phyloP scores from a whole-genome alignment of 2,888 invertebrate genomes.

The Caenorhabditis sulstoni region DNA sequence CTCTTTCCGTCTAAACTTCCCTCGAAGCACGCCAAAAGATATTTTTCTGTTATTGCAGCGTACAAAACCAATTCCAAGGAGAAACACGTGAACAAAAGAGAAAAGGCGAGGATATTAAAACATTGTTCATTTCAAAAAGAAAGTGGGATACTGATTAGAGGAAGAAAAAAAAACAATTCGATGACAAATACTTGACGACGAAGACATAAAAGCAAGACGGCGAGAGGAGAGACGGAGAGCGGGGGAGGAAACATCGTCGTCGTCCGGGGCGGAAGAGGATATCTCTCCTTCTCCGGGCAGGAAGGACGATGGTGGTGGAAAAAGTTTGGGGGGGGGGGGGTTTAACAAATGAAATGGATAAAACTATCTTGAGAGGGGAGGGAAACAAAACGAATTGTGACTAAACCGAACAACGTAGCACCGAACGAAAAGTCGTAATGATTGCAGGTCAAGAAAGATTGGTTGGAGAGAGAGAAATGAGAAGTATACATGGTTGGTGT shows the following conservation, averaged over 20 bases:
- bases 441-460: slow-evolving; percentile 16
- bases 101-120: slow-evolving; percentile 4
- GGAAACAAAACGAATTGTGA: slow-evolving; percentile 9
- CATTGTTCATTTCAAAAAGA: not conserved
- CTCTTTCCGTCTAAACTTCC: not conserved
- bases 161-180: slow-evolving; percentile 2
- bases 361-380: slow-evolving; percentile 6
- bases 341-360: slow-evolving; percentile 45
- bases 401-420: slow-evolving; percentile 50
- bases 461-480: slow-evolving; percentile 15
- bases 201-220: slow-evolving; percentile 38
- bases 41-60: not conserved
- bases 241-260: no score
- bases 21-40: not conserved
- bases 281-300: not conserved
- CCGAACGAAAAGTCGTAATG: slow-evolving; percentile 44
- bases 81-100: not conserved
- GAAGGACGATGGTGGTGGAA: not conserved
- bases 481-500: not conserved
- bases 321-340: not conserved
- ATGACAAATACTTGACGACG: slow-evolving; percentile 18
- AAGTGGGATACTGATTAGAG: slow-evolving; percentile 6
- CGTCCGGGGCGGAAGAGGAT: no score
- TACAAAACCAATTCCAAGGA: not conserved
- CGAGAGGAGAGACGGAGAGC: not conserved